Evolutionary conservation across 2,797 vertebrate genomes (phyloP), one percentile per base, ranked within the genome.

Genomic region (Chrosomus eos): DNA sequence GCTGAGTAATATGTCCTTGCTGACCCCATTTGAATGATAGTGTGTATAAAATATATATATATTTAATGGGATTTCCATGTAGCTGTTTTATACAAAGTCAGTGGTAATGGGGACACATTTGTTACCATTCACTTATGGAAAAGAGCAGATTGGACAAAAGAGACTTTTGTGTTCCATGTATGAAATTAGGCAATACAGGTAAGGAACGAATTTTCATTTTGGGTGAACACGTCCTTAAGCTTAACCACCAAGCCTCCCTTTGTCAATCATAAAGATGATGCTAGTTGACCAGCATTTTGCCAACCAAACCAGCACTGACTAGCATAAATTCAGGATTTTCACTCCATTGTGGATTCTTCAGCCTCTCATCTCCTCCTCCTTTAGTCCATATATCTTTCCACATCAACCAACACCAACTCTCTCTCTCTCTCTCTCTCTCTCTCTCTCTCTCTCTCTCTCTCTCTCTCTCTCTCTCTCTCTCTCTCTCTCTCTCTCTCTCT

Each of bases 381-480:
- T 70, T 21, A 11, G 9, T 51, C 72, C 26, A 75, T 28, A 60
- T 3, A 7, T 86, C 80, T 86, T 48, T 70, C 38, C 38, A 76
- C 72, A 74, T 70, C 74, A 68, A 28, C 26, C 60, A 66, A 58
- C 64, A 48, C 79, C 51, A 0, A 48, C 62, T 53, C 90, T 88
- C 76, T 83, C 88, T 64, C 85, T 90, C 82, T 90, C 83, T n/a
- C 67, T 26, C 55, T 43, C 31, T 33, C 67, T 83, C 78, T 85
- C 90, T 88, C 78, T 82, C 87, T 62, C 28, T 48, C 66, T 78
- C 55, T 72, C 19, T 51, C 21, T 73, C 48, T 73, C 78, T 21
- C 68, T 72, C 90, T 88, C 76, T 83, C 88, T 62, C 85, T 90
- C 81, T 90, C 82, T n/a, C 66, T n/a, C 66, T 43, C 31, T 43